Evolutionary conservation across 2,113 vertebrate species (phyloP).

Genomic region (Geococcyx californianus): DNA sequence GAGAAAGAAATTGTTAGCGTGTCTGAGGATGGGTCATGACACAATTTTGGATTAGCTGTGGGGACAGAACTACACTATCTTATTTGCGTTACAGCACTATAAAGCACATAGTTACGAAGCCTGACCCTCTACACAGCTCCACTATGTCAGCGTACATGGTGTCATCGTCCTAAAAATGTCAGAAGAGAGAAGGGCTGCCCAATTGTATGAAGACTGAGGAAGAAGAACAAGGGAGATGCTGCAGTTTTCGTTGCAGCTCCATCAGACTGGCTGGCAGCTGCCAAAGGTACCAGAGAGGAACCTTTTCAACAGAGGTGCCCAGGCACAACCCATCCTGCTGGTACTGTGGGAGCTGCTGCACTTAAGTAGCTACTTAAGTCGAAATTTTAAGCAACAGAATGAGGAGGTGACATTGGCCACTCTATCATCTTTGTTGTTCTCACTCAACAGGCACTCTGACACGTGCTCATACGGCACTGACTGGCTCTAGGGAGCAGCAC

Average conservation of each 20-base stretch:
- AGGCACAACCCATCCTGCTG: background rate
- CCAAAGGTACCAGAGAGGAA: background rate
- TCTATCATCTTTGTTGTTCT: background rate
- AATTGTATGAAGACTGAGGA: background rate
- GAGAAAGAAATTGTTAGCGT: background rate
- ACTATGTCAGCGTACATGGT: rapidly evolving
- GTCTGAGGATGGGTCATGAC: background rate
- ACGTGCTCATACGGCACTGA: background rate
- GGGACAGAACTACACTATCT: background rate
- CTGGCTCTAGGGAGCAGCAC: background rate
- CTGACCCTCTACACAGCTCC: background rate
- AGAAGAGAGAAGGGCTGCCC: background rate
- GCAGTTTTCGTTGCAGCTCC: background rate
- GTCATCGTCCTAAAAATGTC: background rate
- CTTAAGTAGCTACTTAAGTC: background rate
- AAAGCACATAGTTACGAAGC: background rate
- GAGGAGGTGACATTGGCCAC: background rate
- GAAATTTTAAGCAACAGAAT: background rate
- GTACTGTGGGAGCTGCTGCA: background rate
- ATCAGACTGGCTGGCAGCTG: background rate
- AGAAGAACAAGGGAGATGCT: background rate
- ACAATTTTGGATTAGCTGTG: background rate
- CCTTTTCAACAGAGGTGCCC: background rate
- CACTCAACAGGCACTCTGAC: background rate
- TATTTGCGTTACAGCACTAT: background rate